Percentiles rank a stretch among this genome's conserved stretches.
phyloP scores from a whole-genome alignment of 2,888 invertebrate genomes.

The Pristionchus maxplancki region DNA sequence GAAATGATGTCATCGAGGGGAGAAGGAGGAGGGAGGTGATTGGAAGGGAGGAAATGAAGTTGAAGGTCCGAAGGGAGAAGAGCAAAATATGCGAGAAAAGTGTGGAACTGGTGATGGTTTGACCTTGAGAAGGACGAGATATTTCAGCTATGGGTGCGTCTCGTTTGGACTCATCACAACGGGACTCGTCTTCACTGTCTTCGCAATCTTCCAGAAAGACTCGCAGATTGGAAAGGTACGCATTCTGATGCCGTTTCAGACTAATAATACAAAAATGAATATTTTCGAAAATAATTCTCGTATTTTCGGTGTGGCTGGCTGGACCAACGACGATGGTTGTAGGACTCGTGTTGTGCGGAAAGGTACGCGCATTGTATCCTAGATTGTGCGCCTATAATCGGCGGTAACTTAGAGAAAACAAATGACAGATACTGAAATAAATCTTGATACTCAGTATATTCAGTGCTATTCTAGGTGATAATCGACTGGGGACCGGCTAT shows the following conservation, averaged over 20 bases:
- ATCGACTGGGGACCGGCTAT: conserved; percentile 78
- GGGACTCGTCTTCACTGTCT: conserved; percentile 77
- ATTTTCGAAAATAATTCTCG: conserved; percentile 3
- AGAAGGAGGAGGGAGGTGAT: conserved; percentile 19
- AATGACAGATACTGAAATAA: no score
- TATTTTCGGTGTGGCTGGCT: conserved; percentile 70
- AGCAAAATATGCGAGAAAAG: not conserved
- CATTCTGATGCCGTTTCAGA: no score
- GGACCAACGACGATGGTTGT: conserved; percentile 75
- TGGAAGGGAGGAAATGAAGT: conserved; percentile 13
- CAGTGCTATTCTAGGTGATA: conserved; percentile 59
- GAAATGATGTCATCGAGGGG: not conserved
- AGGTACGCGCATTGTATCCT: conserved; percentile 60
- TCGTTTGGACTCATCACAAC: conserved; percentile 75
- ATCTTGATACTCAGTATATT: not conserved
- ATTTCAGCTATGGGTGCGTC: conserved; percentile 76
- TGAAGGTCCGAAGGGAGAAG: not conserved
- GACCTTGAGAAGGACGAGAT: not conserved
- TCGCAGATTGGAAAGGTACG: conserved; percentile 76
- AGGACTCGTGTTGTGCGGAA: conserved; percentile 75
- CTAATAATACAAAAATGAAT: no score
- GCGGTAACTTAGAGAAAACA: no score
- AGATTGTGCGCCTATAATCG: not conserved
- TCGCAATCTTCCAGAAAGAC: conserved; percentile 77
- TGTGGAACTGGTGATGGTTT: not conserved